phyloP scores from a whole-genome alignment of 2,797 vertebrate genomes.

The Pempheris klunzingeri region DNA sequence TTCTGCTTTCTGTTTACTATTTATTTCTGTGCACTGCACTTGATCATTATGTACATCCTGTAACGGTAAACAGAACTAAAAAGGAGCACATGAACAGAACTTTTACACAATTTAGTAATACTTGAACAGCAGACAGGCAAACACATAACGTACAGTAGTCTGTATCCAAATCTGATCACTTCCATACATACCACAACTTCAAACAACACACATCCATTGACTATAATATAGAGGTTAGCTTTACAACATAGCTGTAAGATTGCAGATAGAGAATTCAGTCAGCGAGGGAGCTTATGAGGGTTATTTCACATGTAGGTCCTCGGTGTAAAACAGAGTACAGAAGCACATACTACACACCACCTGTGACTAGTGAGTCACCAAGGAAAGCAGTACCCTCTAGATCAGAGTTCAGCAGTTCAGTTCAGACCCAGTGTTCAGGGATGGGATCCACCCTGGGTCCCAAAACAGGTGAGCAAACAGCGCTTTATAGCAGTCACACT shows the following conservation, averaged over 20 bases:
- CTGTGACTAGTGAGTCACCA: constrained; percentile 43
- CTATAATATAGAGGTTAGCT: constrained; percentile 88
- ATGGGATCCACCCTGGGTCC: constrained; percentile 15
- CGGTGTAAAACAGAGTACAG: constrained; percentile 59
- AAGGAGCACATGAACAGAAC: constrained; percentile 88
- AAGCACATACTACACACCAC: constrained; percentile 53
- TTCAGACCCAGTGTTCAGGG: constrained; percentile 23
- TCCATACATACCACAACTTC: constrained; percentile 84
- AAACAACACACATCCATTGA: constrained; percentile 92
- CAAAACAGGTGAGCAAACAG: constrained; percentile 20
- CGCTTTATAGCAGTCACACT: constrained; percentile 5
- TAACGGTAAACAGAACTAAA: constrained; percentile 87
- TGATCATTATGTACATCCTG: constrained; percentile 90
- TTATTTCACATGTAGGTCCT: constrained; percentile 70
- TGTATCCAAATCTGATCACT: constrained; percentile 87
- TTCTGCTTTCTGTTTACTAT: constrained; percentile 78
- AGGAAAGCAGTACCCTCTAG: constrained; percentile 45
- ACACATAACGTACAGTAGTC: constrained; percentile 84
- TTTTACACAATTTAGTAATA: constrained; percentile 91
- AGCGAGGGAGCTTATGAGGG: constrained; percentile 52
- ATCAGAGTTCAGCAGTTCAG: constrained; percentile 46
- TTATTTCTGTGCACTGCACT: constrained; percentile 92
- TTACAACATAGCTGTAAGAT: constrained; percentile 80
- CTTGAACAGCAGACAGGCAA: constrained; percentile 94
- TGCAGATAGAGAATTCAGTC: constrained; percentile 64